A percentile compares a stretch with the other conserved stretches of the same genome.
These are phyloP conservation scores for Chloroceryle aenea DNA, from an alignment of 2,113 vertebrate genomes.

Conservation along the genomic window DNA sequence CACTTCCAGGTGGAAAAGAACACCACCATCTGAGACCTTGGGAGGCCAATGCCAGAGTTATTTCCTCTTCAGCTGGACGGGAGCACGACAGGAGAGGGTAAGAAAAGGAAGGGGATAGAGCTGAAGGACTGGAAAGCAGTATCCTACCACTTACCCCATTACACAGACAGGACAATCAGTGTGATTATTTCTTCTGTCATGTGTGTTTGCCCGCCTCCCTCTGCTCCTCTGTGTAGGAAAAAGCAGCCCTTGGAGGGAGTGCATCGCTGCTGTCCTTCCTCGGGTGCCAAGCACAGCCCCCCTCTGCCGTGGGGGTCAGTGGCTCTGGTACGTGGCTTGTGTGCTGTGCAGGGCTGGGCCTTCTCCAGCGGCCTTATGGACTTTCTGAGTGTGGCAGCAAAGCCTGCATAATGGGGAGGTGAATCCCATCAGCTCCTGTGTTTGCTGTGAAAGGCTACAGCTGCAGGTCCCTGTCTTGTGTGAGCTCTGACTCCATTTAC, in stretches of 20 bases:
- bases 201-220: background rate
- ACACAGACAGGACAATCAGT: background rate
- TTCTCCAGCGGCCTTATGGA: background rate
- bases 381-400: background rate
- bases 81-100: background rate
- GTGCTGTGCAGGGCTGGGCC: background rate
- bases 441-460: background rate
- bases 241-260: background rate
- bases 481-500: background rate
- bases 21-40: background rate
- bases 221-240: background rate
- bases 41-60: background rate
- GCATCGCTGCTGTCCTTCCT: background rate
- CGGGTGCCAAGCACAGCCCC: background rate
- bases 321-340: background rate
- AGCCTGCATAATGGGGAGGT: background rate
- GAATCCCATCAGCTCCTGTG: background rate
- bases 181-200: background rate
- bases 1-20: background rate
- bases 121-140: background rate
- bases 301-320: fast-evolving
- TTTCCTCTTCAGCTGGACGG: background rate
- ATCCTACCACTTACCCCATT: background rate
- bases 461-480: background rate
- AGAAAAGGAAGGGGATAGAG: background rate